Conservation (phyloP, 2,113 vertebrate species). For the Rhinopomastus cyanomelas region DNA sequence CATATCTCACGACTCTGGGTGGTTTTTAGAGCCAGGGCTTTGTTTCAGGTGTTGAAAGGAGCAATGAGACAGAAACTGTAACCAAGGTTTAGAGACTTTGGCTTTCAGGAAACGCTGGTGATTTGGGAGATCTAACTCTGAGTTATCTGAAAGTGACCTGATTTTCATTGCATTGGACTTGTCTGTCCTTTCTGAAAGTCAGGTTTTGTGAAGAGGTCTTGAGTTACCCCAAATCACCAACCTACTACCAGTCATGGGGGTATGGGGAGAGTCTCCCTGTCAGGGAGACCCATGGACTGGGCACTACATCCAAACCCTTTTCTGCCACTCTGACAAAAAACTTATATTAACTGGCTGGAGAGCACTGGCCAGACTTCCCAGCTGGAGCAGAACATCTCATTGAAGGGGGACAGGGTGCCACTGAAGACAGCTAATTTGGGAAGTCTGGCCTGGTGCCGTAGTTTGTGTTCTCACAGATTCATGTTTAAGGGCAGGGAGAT, state of each 20-base stretch:
- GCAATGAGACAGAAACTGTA: not conserved
- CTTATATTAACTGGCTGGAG: conserved; percentile 26
- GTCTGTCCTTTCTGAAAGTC: not conserved
- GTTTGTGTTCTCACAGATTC: conserved; percentile 78
- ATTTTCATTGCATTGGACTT: not conserved
- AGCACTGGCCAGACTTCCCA: conserved; percentile 20
- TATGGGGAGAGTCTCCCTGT: not conserved
- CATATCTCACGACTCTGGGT: not conserved
- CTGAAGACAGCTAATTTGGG: conserved; percentile 62
- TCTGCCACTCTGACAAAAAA: not conserved
- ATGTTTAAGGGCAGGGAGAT: conserved; percentile 59
- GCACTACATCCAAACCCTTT: not conserved
- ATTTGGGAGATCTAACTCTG: not conserved
- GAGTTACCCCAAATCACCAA: not conserved
- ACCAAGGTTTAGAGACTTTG: not conserved
- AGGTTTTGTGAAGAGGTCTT: not conserved
- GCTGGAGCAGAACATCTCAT: conserved; percentile 32
- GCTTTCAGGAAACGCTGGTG: not conserved
- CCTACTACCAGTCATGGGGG: accelerated
- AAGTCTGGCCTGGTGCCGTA: conserved; percentile 63
- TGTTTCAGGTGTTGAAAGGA: conserved; percentile 25
- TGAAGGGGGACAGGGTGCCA: conserved; percentile 64
- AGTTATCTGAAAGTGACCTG: not conserved
- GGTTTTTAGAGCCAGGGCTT: conserved; percentile 6
- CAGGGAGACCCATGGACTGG: not conserved